Conservation (phyloP, 2,797 vertebrate species). For the Hylomyscus alleni region DNA sequence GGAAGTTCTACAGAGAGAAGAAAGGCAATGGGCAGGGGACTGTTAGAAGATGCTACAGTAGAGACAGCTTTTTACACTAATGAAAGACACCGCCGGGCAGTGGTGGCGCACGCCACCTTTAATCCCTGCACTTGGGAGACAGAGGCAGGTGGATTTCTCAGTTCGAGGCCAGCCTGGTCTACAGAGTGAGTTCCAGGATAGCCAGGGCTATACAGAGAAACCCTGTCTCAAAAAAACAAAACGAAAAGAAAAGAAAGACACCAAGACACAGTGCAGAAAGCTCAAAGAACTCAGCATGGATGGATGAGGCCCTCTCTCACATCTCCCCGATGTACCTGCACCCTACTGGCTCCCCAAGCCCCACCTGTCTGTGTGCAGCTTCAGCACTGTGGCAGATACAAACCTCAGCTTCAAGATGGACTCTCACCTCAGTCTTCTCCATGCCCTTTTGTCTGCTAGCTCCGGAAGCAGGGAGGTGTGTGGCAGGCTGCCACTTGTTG, state of each 20-base stretch:
- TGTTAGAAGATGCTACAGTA: neutral
- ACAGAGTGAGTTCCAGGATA: no score
- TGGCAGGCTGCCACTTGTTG: neutral
- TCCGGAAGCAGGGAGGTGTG: neutral
- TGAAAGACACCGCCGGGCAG: neutral
- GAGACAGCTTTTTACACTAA: neutral
- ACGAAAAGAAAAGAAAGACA: neutral
- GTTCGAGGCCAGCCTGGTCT: no score
- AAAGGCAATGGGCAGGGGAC: neutral
- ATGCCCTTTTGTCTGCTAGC: neutral
- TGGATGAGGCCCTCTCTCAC: neutral
- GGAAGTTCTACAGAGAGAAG: neutral
- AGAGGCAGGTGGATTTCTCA: no score
- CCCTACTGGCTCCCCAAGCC: fast-evolving
- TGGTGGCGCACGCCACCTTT: no score
- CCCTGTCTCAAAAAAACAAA: no score
- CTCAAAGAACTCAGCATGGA: neutral
- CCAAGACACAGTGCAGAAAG: neutral
- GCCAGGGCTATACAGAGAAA: no score
- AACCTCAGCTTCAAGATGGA: neutral
- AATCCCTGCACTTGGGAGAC: no score
- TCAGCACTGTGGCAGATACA: neutral
- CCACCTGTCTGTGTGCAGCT: neutral
- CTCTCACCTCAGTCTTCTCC: neutral
- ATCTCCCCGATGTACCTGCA: neutral